phyloP scores from a whole-genome alignment of 2,797 vertebrate species.

The Alectoris magna region DNA sequence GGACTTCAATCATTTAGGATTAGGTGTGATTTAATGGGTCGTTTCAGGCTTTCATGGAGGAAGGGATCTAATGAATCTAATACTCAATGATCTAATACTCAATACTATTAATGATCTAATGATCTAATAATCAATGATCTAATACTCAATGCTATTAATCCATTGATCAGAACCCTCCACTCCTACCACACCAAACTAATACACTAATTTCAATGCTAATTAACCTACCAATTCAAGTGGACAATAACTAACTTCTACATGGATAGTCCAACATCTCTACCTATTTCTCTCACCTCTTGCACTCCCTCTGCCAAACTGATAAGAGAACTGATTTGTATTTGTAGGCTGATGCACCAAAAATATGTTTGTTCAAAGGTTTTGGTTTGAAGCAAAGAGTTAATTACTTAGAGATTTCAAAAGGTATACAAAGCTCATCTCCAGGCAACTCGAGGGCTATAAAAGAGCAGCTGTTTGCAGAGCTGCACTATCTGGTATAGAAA shows the following conservation, averaged over 20 bases:
- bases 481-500: neutral
- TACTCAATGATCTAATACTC: too few relatives aligned
- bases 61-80: neutral
- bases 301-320: accelerated
- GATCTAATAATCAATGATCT: too few relatives aligned
- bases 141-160: neutral
- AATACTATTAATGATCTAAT: too few relatives aligned
- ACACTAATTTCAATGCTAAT: neutral
- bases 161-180: neutral
- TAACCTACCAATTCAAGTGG: constrained; percentile 3
- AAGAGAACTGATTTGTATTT: neutral
- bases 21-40: neutral
- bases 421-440: neutral
- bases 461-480: neutral
- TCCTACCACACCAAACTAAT: neutral
- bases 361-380: neutral
- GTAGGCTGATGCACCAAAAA: neutral
- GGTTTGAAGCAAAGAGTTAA: neutral
- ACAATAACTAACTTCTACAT: neutral
- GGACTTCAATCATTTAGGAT: neutral
- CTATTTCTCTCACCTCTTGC: accelerated
- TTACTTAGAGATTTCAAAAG: neutral
- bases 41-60: neutral
- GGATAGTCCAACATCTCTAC: neutral
- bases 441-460: neutral